These are phyloP conservation scores for Monopterus albus DNA, from an alignment of 2,113 vertebrate species.

Conservation along the genomic window DNA sequence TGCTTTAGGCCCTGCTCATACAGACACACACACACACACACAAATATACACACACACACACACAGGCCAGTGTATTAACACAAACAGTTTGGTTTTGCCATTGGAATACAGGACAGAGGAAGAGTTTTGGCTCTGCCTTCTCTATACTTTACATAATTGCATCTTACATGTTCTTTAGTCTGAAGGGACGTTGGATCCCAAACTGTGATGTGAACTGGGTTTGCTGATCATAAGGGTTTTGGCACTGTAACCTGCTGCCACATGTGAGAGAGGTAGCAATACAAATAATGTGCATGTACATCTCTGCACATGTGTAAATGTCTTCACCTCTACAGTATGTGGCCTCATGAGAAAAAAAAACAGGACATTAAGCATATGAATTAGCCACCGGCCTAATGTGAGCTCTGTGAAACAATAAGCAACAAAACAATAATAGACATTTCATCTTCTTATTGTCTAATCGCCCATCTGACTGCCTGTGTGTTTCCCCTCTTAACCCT, in stretches of 20 bases:
- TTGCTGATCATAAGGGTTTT: conserved; percentile 67
- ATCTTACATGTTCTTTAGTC: conserved; percentile 64
- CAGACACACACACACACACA: conserved; percentile 30
- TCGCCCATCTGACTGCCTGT: conserved; percentile 69
- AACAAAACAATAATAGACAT: conserved; percentile 65
- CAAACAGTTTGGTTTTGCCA: conserved; percentile 43
- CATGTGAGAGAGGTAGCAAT: conserved; percentile 50
- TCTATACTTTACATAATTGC: conserved; percentile 67
- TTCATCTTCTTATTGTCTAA: conserved; percentile 80
- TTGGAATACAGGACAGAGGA: conserved; percentile 53
- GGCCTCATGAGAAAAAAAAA: conserved; percentile 33
- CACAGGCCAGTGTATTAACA: conserved; percentile 43
- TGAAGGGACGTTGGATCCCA: conserved; percentile 52
- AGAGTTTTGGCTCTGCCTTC: conserved; percentile 59
- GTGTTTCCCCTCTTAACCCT: conserved; percentile 72
- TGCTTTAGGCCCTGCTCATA: conserved; percentile 23
- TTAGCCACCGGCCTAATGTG: conserved; percentile 64
- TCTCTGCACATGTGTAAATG: conserved; percentile 26
- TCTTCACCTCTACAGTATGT: conserved; percentile 43
- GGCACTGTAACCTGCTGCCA: conserved; percentile 56
- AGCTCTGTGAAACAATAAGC: conserved; percentile 68
- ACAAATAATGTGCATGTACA: conserved; percentile 35
- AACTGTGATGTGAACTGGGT: conserved; percentile 51
- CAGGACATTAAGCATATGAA: conserved; percentile 61
- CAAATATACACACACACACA: conserved; percentile 21